phyloP scores from a whole-genome alignment of 1,140 invertebrate species.

The Megalonaias nervosa region DNA sequence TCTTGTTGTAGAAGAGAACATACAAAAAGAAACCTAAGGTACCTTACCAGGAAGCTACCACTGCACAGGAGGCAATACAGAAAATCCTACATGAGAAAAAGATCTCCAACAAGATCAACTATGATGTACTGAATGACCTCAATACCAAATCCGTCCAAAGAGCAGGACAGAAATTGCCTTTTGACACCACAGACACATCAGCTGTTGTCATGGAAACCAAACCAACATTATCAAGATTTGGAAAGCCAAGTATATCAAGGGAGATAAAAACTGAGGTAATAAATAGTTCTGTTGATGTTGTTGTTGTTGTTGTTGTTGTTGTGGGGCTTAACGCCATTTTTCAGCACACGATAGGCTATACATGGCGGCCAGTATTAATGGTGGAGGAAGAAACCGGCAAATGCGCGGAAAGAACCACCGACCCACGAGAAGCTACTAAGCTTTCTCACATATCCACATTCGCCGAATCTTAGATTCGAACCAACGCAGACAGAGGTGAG shows the following conservation, averaged over 20 bases:
- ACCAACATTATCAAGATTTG: conserved; percentile 12
- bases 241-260: conserved; percentile 15
- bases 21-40: conserved; percentile 74
- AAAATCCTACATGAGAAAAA: conserved; percentile 96
- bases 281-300: too few relatives aligned
- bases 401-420: too few relatives aligned
- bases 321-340: too few relatives aligned
- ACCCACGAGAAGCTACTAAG: too few relatives aligned
- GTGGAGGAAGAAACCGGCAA: too few relatives aligned
- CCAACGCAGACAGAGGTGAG: too few relatives aligned
- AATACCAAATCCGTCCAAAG: conserved; percentile 30
- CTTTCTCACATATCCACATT: too few relatives aligned
- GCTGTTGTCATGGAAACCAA: not conserved
- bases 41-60: conserved; percentile 75
- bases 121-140: conserved; percentile 93
- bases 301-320: too few relatives aligned
- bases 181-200: not conserved
- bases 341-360: too few relatives aligned
- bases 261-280: too few relatives aligned
- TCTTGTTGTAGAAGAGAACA: conserved; percentile 24
- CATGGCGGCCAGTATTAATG: too few relatives aligned
- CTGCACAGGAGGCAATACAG: conserved; percentile 92
- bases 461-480: too few relatives aligned
- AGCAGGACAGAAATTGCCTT: not conserved
- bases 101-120: conserved; percentile 97